Evolutionary conservation across 1,140 invertebrate genomes (phyloP), one percentile per base, ranked within the genome.

Genomic region (Drosophila gunungcola): DNA sequence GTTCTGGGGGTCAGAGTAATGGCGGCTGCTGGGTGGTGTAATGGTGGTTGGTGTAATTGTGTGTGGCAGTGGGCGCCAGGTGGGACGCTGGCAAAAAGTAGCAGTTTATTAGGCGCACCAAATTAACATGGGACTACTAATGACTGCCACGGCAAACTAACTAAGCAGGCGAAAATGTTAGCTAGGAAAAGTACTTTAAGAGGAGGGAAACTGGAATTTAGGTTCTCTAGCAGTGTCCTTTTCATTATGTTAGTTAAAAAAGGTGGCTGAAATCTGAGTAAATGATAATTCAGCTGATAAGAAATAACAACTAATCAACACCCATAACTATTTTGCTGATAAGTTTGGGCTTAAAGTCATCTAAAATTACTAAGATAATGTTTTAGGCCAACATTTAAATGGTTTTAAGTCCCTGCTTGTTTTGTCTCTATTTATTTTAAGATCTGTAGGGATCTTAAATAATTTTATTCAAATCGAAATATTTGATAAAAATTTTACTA

Each of bases 21-120:
- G 43, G n/a, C 11, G 32, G 21, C 2, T 34, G 39, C 6, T 48
- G 32, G 52, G 38, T 32, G 25, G 12, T 9, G 12, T 10, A 7
- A 25, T 42, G 21, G 16, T 25, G 45, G 57, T 13, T 52, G 45
- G 48, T 42, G 58, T 49, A 2, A 1, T 48, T 16, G 39, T 42
- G 60, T 53, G 53, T 21, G 55, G 13, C 16, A 34, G 29, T 38
- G 60, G 52, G 53, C 57, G 60, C 42, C 57, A 73, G 73, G 56
- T 60, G 75, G 38, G 42, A 10, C 42, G 34, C 34, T 61, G 39
- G 73, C 73, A 73, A 69, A 80, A 84, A 88, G 84, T 89, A 80
- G 84, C 84, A 89, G 84, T 89, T 89, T 89, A 89, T 89, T 89
- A 90, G 84, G 84, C 84, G 73, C 84, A 89, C 80, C 84, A 89